These are phyloP conservation scores for Cyprinus carpio DNA, from an alignment of 2,113 vertebrate genomes.

Conservation along the genomic window DNA sequence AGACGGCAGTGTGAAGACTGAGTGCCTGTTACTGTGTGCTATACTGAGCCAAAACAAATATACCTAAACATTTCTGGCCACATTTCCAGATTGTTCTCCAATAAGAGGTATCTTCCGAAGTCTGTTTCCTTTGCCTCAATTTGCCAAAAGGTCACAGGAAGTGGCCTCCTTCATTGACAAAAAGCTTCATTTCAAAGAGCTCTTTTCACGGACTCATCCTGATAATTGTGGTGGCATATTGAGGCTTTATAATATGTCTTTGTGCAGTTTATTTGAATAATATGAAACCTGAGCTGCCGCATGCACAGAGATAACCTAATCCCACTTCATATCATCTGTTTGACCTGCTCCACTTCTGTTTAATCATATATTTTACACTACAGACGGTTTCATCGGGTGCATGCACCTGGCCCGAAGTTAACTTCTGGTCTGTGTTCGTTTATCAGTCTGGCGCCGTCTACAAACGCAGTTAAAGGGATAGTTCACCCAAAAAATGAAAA, in stretches of 20 bases:
- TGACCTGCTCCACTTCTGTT: background rate
- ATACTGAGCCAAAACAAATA: background rate
- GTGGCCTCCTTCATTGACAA: background rate
- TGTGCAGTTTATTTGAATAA: constrained; percentile 8
- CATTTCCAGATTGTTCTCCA: constrained; percentile 5
- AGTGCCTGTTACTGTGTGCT: background rate
- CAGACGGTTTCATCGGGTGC: too few relatives aligned
- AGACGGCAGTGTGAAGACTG: background rate
- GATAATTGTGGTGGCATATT: background rate
- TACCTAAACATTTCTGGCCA: background rate
- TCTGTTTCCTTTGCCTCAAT: background rate
- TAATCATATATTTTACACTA: background rate
- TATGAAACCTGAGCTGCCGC: background rate
- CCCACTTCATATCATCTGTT: background rate
- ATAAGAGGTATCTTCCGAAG: background rate
- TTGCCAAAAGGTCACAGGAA: background rate
- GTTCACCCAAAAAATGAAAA: too few relatives aligned
- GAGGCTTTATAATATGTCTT: constrained; percentile 2
- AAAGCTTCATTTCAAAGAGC: constrained; percentile 7
- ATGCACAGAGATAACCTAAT: background rate
- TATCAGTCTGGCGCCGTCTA: too few relatives aligned
- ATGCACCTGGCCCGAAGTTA: too few relatives aligned
- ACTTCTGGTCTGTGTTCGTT: too few relatives aligned
- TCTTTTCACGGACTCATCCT: background rate
- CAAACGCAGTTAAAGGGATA: too few relatives aligned